Percentiles rank a stretch among this genome's conserved stretches.
These are phyloP conservation scores for Tenualosa ilisha DNA, from an alignment of 2,797 vertebrate genomes.

Conservation along the genomic window DNA sequence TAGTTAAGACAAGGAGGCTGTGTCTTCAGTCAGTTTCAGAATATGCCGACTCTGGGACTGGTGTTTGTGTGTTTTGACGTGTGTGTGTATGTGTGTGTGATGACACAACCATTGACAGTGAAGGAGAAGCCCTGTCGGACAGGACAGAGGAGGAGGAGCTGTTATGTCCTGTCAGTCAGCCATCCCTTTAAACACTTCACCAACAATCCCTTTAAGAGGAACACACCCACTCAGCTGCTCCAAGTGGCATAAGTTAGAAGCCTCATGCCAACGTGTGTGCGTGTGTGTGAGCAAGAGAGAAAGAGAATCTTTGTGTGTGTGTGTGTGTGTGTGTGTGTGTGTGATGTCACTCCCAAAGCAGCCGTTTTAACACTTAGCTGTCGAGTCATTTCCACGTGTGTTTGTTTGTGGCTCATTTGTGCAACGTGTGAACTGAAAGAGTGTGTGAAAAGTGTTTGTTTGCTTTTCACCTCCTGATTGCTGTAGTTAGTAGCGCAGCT, in stretches of 20 bases:
- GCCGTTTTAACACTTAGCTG: neutral
- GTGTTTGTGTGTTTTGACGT: neutral
- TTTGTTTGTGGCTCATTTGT: neutral
- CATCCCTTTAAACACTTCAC: slow-evolving; percentile 23
- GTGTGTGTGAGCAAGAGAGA: neutral
- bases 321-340: neutral
- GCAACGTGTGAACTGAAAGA: neutral
- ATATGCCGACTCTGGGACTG: neutral
- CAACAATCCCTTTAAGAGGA: slow-evolving; percentile 8
- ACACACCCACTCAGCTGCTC: slow-evolving; percentile 18
- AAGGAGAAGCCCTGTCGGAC: neutral
- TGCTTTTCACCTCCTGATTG: neutral
- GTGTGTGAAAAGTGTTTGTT: neutral
- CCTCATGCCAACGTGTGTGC: neutral
- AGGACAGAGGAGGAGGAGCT: neutral
- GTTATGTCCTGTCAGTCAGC: neutral
- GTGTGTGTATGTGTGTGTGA: slow-evolving; percentile 1
- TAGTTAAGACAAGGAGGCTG: neutral
- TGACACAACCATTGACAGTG: neutral
- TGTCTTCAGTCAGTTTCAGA: neutral
- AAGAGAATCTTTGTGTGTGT: neutral
- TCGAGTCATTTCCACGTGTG: neutral
- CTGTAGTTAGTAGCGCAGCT: too few species aligned
- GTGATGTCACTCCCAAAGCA: neutral
- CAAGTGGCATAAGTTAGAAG: slow-evolving; percentile 8